These are phyloP conservation scores for Tragelaphus buxtoni DNA, from an alignment of 2,113 vertebrate genomes.

Conservation along the genomic window DNA sequence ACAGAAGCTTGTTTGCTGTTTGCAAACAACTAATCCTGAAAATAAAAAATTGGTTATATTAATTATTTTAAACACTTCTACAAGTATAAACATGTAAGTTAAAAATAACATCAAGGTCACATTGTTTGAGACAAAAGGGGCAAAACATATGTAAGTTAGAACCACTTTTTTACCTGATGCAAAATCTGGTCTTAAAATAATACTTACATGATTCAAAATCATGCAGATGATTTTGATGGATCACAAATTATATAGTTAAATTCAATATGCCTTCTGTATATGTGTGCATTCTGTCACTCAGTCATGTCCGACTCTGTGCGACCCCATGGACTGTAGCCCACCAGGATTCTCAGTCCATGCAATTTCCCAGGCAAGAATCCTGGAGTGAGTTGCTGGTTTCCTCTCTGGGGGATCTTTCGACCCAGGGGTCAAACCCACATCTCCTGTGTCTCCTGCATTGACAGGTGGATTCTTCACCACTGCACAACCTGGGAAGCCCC, in stretches of 20 bases:
- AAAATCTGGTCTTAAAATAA: neutral
- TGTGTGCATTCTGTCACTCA: neutral
- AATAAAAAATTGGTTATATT: conserved; percentile 48
- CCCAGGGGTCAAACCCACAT: neutral
- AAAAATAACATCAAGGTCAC: conserved; percentile 32
- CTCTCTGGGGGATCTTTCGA: neutral
- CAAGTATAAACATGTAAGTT: conserved; percentile 10
- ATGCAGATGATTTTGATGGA: neutral
- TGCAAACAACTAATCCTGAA: conserved; percentile 53
- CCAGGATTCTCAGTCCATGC: neutral
- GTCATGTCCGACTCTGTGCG: neutral
- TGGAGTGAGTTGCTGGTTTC: neutral
- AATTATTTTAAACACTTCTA: conserved; percentile 42
- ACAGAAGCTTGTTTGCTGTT: conserved; percentile 17
- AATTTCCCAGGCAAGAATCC: neutral
- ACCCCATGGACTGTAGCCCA: neutral
- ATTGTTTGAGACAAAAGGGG: neutral
- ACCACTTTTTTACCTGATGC: neutral
- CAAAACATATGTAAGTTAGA: neutral
- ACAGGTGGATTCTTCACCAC: neutral
- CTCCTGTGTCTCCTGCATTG: neutral
- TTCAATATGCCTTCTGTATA: neutral
- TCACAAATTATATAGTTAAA: conserved; percentile 3
- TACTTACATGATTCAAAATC: conserved; percentile 19
- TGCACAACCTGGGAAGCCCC: neutral